phyloP scores from a whole-genome alignment of 2,888 invertebrate genomes.

The Tryphoninae sp. region DNA sequence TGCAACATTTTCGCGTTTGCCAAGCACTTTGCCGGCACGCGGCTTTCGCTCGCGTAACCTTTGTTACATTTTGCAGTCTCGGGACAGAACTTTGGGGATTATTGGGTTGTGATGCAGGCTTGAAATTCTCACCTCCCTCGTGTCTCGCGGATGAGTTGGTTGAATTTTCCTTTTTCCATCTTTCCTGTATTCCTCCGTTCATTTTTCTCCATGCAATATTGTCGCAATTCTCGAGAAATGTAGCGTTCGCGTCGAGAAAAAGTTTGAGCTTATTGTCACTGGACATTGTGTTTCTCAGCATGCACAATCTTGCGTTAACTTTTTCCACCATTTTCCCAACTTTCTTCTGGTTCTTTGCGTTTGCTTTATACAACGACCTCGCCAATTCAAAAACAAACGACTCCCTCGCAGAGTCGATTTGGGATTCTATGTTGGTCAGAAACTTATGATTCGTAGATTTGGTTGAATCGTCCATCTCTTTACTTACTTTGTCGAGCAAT shows the following conservation, averaged over 20 bases:
- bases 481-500: constrained; percentile 31
- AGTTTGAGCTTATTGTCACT: constrained; percentile 39
- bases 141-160: neutral
- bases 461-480: constrained; percentile 33
- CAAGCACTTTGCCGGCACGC: neutral
- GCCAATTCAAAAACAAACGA: constrained; percentile 40
- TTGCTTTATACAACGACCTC: constrained; percentile 38
- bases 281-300: constrained; percentile 52
- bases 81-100: neutral
- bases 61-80: constrained; percentile 22
- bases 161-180: neutral
- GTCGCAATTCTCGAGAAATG: constrained; percentile 34
- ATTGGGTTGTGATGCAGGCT: neutral
- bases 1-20: constrained; percentile 29
- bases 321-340: constrained; percentile 43
- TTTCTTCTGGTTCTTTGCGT: constrained; percentile 35
- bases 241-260: constrained; percentile 25
- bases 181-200: constrained; percentile 1
- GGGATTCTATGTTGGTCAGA: constrained; percentile 35
- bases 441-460: constrained; percentile 35
- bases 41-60: neutral
- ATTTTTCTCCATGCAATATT: constrained; percentile 21
- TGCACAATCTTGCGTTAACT: constrained; percentile 45
- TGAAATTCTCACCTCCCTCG: neutral
- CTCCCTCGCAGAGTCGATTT: constrained; percentile 44